These are phyloP conservation scores for Andrena bucephala DNA, from an alignment of 2,888 invertebrate genomes.

Conservation along the genomic window DNA sequence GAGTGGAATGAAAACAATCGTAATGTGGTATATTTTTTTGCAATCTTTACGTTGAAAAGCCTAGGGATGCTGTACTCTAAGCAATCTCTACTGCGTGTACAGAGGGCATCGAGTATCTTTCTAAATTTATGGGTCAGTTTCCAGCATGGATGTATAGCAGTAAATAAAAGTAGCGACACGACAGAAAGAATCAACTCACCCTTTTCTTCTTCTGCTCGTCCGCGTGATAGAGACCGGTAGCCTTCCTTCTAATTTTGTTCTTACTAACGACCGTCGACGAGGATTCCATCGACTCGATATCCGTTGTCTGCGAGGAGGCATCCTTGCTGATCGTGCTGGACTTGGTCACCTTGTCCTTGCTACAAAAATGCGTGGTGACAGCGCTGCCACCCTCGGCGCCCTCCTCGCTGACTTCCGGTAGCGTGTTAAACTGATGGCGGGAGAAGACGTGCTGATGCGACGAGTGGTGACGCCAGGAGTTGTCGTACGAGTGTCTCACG, in stretches of 20 bases:
- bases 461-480: constrained; percentile 85
- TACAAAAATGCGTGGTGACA: constrained; percentile 83
- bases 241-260: constrained; percentile 66
- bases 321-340: constrained; percentile 82
- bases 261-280: constrained; percentile 65
- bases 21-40: background rate
- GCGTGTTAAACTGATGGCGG: constrained; percentile 79
- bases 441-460: constrained; percentile 70
- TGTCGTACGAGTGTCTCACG: constrained; percentile 80
- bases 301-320: constrained; percentile 86
- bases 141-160: too few species aligned
- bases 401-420: constrained; percentile 85
- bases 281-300: constrained; percentile 74
- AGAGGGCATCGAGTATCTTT: too few species aligned
- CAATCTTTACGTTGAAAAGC: background rate
- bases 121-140: too few species aligned
- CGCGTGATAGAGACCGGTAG: constrained; percentile 52
- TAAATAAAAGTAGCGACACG: too few species aligned
- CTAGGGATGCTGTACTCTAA: background rate
- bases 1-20: constrained; percentile 39
- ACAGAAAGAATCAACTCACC: constrained; percentile 56
- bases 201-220: constrained; percentile 73
- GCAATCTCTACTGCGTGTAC: background rate
- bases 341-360: constrained; percentile 77
- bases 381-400: constrained; percentile 75